Base-by-base conservation (phyloP, 2,797 vertebrate genomes). In the Pseudomugil tenellus region DNA sequence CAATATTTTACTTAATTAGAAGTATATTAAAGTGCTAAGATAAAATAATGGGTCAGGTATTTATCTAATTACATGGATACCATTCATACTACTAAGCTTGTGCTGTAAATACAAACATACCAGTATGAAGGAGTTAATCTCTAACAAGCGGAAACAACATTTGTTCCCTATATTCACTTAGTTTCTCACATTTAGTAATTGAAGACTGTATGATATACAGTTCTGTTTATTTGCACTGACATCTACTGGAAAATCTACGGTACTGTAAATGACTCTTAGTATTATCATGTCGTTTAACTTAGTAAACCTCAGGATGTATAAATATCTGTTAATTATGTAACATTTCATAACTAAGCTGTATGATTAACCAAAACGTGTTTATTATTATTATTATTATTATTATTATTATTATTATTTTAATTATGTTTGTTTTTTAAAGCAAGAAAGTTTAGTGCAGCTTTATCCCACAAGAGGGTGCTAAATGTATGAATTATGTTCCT, bases 381-480 rank as follows among this genome's bases (percentile, higher is more conserved):
- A 17, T 7, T 17, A 17, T 41, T 16, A 16, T 41, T 41, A 13
- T 35, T 17, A 17, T 41, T 17, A 5, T 41, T 41, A 16, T 41
- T 41, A 17, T 39, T 14, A 14, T 39, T 39, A 1, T 17, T 17
- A 17, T 41, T 17, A 6, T 14, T 17, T 17, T 5, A 41, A n/a
- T n/a, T n/a, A n/a, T n/a, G n/a, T n/a, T n/a, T n/a, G n/a, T n/a
- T n/a, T n/a, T n/a, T n/a, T n/a, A n/a, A 35, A 31, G 12, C 2
- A 35, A 35, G 3, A 13, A 46, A 21, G n/a, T n/a, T 9, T 43
- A 2, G 6, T 17, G n/a, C 25, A 3, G 1, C 11, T 43, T 76
- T 28, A 13, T 14, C 4, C 87, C 90, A 82, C 77, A 61, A 63
- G 89, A 55, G 72, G 90, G 85, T 75, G 67, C 65, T 76, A 78